Evolutionary conservation across 2,797 vertebrate species (phyloP), one percentile per base, ranked within the genome.

Genomic region (Synanceia verrucosa): DNA sequence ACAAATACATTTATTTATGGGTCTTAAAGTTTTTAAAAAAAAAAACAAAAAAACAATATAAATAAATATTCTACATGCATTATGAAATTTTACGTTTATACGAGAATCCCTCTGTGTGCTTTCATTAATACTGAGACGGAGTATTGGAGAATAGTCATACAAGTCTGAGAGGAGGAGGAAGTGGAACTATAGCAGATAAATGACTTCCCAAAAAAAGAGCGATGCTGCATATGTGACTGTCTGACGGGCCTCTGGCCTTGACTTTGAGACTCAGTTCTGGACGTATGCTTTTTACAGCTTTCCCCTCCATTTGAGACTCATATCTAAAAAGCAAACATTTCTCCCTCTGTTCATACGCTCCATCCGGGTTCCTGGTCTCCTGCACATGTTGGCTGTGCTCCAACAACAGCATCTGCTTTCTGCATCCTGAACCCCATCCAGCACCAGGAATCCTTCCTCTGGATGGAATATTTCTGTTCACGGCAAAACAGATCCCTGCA

Each of bases 331-430:
- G 86, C 86, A 90, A 91, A 90, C 86, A 83, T 90, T 86, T 85
- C 86, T 83, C 76, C 44, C 74, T 76, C 81, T 84, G 65, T 84
- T 84, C 83, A 73, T 78, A 84, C 76, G 41, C 83, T 83, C 78
- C 66, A 73, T 80, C 73, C 82, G 37, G 82, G 78, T 85, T 72
- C 76, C 79, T 59, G 69, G 72, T 87, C 84, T 88, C 79, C 71
- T 73, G 85, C 91, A 86, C 78, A 81, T 65, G 78, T 83, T 91
- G 92, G 91, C 86, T 1, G 19, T 2, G 44, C 37, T 88, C 89
- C 92, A 91, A 65, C 62, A 11, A 63, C 70, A 65, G 87, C 91
- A 93, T 93, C 91, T 93, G 92, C 83, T 93, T 92, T 91, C 84
- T 79, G 82, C 70, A 52, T 90, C 86, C 78, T 4, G 82, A 86